A percentile compares a stretch with the other conserved stretches of the same genome.
phyloP scores from a whole-genome alignment of 2,888 invertebrate species.

The Standfussiana lucernea region DNA sequence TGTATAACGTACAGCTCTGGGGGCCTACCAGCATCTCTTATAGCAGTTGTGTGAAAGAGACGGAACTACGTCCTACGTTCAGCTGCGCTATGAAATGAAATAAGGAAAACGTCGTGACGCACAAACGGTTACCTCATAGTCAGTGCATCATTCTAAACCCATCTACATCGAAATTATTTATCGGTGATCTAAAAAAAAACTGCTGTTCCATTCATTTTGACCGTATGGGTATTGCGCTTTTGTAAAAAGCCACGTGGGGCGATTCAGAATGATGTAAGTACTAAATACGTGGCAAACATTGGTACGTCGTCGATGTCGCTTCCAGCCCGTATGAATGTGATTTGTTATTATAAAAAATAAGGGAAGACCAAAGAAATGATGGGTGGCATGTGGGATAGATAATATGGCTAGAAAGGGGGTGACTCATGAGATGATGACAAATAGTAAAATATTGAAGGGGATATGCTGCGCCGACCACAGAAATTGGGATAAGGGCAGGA shows the following conservation, averaged over 20 bases:
- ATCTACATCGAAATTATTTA: no score
- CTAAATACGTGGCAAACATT: no score
- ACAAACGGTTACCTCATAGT: no score
- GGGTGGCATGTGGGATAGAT: not conserved
- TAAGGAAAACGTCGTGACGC: not conserved
- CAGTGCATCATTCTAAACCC: no score
- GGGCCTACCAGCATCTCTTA: constrained; percentile 1
- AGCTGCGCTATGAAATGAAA: not conserved
- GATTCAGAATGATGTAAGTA: no score
- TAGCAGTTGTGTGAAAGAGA: no score
- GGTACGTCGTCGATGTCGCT: no score
- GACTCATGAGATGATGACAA: not conserved
- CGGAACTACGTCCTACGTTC: not conserved
- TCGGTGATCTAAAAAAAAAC: no score
- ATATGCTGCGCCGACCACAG: not conserved
- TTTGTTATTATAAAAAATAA: not conserved
- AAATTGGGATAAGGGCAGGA: not conserved
- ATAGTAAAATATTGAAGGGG: not conserved
- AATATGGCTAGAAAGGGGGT: not conserved
- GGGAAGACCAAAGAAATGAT: not conserved
- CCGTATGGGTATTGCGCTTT: no score
- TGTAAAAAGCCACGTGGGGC: no score
- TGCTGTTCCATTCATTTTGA: no score
- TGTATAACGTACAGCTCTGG: not conserved
- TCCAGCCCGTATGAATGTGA: not conserved